Conservation (phyloP, 2,797 vertebrate species). For the Thaleichthys pacificus region DNA sequence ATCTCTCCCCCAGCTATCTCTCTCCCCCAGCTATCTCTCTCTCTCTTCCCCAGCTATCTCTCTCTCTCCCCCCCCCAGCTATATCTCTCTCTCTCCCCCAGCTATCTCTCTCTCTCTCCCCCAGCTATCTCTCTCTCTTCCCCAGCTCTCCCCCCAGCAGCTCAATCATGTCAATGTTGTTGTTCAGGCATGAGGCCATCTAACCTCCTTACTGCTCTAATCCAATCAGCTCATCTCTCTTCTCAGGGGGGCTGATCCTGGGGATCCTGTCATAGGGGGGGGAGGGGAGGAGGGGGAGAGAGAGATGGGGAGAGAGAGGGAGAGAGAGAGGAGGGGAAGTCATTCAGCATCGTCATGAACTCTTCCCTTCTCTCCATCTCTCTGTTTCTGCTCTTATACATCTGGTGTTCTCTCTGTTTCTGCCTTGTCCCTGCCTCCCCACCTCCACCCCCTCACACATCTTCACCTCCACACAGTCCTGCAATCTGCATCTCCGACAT, state of each 20-base stretch:
- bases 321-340: too few relatives aligned
- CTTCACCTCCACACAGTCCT: too few relatives aligned
- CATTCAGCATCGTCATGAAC: too few relatives aligned
- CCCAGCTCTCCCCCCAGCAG: neutral
- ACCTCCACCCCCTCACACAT: too few relatives aligned
- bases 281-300: too few relatives aligned
- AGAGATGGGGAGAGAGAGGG: too few relatives aligned
- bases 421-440: neutral
- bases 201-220: neutral
- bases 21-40: neutral
- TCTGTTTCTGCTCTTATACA: neutral
- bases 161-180: neutral
- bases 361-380: too few relatives aligned
- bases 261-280: neutral
- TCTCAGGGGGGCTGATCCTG: neutral
- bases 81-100: neutral
- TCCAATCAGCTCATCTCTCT: neutral
- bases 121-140: neutral
- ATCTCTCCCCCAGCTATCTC: too few relatives aligned
- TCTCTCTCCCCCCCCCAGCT: neutral
- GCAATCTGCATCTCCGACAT: too few relatives aligned
- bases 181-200: neutral
- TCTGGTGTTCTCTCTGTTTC: neutral
- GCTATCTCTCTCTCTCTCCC: neutral
- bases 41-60: neutral